phyloP scores from a whole-genome alignment of 2,113 vertebrate species.

The Leucoraja erinaceus region DNA sequence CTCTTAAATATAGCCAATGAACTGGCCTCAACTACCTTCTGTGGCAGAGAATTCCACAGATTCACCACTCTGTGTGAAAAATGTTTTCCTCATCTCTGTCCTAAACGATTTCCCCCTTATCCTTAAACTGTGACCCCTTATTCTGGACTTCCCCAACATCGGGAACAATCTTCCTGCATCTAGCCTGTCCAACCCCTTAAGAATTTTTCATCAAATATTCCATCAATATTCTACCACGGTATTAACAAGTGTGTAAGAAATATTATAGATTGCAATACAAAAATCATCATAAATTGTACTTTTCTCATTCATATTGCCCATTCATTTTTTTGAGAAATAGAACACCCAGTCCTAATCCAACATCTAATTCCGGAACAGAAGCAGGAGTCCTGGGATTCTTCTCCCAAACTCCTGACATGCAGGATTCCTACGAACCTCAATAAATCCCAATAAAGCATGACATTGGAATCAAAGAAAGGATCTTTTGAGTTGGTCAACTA shows the following conservation, averaged over 20 bases:
- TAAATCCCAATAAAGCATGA: no score
- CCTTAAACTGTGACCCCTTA: no score
- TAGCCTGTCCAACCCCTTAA: no score
- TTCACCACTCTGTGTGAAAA: no score
- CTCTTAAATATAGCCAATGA: no score
- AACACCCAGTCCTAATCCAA: background rate
- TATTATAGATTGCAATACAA: background rate
- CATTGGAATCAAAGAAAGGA: background rate
- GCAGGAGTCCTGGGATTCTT: background rate
- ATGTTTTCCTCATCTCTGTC: no score
- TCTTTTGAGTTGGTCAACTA: background rate
- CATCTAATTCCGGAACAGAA: background rate
- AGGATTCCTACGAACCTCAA: background rate
- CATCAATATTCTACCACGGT: background rate
- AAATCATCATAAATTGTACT: background rate
- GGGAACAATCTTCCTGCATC: no score
- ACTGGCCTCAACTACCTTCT: no score
- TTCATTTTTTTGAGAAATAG: background rate
- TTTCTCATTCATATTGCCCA: background rate
- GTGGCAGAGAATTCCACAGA: no score
- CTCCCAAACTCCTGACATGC: background rate
- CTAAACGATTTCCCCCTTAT: no score
- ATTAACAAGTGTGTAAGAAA: background rate
- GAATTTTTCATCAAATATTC: no score
- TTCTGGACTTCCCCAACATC: no score